Evolutionary conservation across 2,797 vertebrate species (phyloP).

Genomic region (Micrastur ruficollis): DNA sequence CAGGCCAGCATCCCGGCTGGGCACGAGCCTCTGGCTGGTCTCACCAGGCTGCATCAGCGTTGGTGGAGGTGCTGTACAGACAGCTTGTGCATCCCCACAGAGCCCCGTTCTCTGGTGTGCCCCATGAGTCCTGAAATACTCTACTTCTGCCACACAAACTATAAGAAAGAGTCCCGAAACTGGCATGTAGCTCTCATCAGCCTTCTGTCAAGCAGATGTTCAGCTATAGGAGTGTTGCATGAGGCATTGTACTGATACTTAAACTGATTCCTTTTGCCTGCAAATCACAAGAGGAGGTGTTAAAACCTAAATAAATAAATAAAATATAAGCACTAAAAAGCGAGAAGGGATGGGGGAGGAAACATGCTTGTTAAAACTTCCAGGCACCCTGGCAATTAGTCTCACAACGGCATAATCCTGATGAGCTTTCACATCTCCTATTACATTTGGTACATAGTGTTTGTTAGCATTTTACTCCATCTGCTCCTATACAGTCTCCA

Average conservation of each 20-base stretch:
- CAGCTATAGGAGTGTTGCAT: neutral
- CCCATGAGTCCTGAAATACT: neutral
- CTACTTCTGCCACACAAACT: neutral
- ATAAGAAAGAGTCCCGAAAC: neutral
- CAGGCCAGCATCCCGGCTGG: neutral
- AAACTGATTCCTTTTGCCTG: neutral
- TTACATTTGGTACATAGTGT: neutral
- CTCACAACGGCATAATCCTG: neutral
- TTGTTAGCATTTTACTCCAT: slow-evolving; percentile 33
- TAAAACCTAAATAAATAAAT: slow-evolving; percentile 46
- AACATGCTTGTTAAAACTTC: neutral
- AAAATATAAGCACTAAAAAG: neutral
- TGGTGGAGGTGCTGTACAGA: neutral
- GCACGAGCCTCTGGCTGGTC: neutral
- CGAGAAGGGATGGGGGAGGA: neutral
- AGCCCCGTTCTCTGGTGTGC: neutral
- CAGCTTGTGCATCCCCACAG: neutral
- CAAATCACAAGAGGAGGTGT: slow-evolving; percentile 38
- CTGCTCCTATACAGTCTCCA: neutral
- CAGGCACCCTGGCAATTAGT: slow-evolving; percentile 19
- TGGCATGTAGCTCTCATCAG: neutral
- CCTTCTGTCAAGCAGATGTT: slow-evolving; percentile 57
- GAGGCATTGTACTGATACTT: neutral
- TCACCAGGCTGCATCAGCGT: neutral
- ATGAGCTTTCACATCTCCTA: slow-evolving; percentile 23